phyloP scores from a whole-genome alignment of 2,888 invertebrate genomes.

The Calephelis perditalis region DNA sequence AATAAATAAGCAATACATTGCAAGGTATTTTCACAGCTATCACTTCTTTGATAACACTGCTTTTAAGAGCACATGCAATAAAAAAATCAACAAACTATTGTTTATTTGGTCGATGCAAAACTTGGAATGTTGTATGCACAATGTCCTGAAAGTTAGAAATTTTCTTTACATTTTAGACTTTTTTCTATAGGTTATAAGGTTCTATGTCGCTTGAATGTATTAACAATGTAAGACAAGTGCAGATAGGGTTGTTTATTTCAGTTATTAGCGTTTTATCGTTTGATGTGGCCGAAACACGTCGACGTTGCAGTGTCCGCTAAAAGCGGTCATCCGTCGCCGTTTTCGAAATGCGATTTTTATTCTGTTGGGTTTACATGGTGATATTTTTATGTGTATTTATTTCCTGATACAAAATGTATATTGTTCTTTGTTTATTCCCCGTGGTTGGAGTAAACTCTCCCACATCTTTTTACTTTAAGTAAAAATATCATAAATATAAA shows the following conservation, averaged over 20 bases:
- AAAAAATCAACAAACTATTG: slow-evolving; percentile 20
- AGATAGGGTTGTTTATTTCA: slow-evolving; percentile 28
- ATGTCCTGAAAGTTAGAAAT: not conserved
- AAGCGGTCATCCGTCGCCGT: slow-evolving; percentile 46
- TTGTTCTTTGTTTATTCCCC: too few relatives aligned
- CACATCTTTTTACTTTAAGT: too few relatives aligned
- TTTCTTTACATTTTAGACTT: not conserved
- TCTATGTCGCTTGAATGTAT: not conserved
- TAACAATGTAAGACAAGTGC: slow-evolving; percentile 12
- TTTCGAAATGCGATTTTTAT: slow-evolving; percentile 38
- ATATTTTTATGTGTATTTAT: not conserved
- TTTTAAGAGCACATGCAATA: slow-evolving; percentile 30
- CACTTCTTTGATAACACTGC: slow-evolving; percentile 32
- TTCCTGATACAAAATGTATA: too few relatives aligned
- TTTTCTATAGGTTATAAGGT: not conserved
- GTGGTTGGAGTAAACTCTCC: too few relatives aligned
- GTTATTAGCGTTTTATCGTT: slow-evolving; percentile 33
- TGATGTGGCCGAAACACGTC: slow-evolving; percentile 30
- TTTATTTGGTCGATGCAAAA: slow-evolving; percentile 30
- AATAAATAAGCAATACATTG: not conserved
- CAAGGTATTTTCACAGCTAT: slow-evolving; percentile 24
- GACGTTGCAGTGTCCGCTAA: slow-evolving; percentile 39
- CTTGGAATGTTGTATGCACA: not conserved
- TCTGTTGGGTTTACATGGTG: slow-evolving; percentile 35
- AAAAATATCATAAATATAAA: too few relatives aligned